A percentile compares a stretch with the other conserved stretches of the same genome.
phyloP scores from a whole-genome alignment of 1,140 invertebrate genomes.

The Neodiprion lecontei region DNA sequence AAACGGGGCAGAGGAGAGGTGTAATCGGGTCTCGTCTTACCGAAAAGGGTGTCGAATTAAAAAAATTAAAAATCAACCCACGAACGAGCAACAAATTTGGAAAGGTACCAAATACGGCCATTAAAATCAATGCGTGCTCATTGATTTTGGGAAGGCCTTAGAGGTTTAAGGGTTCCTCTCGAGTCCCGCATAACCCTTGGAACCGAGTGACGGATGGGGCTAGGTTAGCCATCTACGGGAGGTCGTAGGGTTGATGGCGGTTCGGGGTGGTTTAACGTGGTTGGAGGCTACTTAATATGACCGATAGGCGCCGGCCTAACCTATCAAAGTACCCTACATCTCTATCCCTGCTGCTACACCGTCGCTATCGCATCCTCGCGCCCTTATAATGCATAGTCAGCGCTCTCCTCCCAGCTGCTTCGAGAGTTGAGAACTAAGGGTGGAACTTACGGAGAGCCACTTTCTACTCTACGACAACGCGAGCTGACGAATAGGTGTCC shows the following conservation, averaged over 20 bases:
- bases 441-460: background rate
- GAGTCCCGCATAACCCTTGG: background rate
- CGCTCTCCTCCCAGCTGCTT: background rate
- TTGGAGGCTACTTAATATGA: conserved; percentile 7
- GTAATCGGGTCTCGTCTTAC: too few relatives aligned
- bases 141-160: background rate
- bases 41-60: too few relatives aligned
- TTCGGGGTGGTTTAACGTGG: conserved; percentile 1
- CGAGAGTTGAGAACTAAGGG: background rate
- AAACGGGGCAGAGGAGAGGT: too few relatives aligned
- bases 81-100: too few relatives aligned
- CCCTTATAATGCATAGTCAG: conserved; percentile 5
- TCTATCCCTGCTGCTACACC: conserved; percentile 1
- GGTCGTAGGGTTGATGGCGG: conserved; percentile 1
- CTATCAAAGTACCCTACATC: conserved; percentile 7
- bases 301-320: conserved; percentile 6
- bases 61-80: too few relatives aligned
- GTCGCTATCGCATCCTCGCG: background rate
- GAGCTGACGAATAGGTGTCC: too few relatives aligned
- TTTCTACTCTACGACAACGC: background rate
- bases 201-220: conserved; percentile 2
- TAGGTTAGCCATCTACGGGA: background rate
- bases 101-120: background rate
- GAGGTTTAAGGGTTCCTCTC: background rate
- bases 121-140: background rate